Percentiles rank a stretch among this genome's conserved stretches.
Conservation (phyloP, 2,888 invertebrate genomes). For the Candidula unifasciata region DNA sequence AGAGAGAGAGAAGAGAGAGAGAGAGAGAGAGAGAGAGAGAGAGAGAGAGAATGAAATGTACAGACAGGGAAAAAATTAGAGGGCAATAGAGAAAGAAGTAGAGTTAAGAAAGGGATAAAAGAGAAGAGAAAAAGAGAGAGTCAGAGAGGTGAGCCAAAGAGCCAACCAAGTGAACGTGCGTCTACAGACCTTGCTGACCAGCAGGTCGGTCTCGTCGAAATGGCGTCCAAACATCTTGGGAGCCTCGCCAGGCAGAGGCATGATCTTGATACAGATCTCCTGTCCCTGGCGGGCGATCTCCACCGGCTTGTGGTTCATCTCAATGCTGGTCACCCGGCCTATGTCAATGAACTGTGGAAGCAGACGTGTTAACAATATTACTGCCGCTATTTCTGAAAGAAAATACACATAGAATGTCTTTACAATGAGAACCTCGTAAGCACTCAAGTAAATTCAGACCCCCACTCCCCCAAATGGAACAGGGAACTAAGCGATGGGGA, state of each 20-base stretch:
- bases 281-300: constrained; percentile 94
- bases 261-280: constrained; percentile 87
- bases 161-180: not conserved
- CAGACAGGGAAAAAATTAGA: too few species aligned
- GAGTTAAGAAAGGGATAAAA: too few species aligned
- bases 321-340: constrained; percentile 95
- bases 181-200: constrained; percentile 86
- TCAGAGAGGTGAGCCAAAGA: too few species aligned
- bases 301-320: constrained; percentile 95
- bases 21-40: too few species aligned
- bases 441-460: too few species aligned
- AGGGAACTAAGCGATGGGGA: too few species aligned
- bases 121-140: too few species aligned
- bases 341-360: constrained; percentile 92
- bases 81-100: too few species aligned
- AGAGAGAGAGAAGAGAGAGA: too few species aligned
- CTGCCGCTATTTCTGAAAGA: not conserved
- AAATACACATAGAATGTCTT: not conserved
- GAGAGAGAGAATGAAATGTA: too few species aligned
- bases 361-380: not conserved
- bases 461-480: too few species aligned
- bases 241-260: constrained; percentile 96
- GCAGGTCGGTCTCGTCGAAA: constrained; percentile 96
- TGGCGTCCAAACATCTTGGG: constrained; percentile 99
- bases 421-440: not conserved